Evolutionary conservation across 1,140 invertebrate species (phyloP), one percentile per base, ranked within the genome.

Genomic region (Trichonephila clavipes): DNA sequence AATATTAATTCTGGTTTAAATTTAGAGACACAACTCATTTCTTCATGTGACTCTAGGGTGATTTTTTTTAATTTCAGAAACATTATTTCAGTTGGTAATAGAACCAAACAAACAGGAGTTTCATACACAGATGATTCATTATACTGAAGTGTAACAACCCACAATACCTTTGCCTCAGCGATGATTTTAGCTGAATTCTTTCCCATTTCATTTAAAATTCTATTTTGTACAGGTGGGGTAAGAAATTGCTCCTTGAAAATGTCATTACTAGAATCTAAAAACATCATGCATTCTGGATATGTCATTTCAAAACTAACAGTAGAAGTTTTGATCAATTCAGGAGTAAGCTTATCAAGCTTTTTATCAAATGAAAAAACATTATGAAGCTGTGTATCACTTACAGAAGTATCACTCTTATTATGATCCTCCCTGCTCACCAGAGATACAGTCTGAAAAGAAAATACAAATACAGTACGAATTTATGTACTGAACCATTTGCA

Each of bases 41-140:
- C 89, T 61, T 19, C 28, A 14, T 51, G 28, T 8, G 10, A 62
- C 64, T 34, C 28, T 18, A 44, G 18, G n/a, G 62, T 59, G 58
- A 88, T 62, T n/a, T 58, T 88, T 51, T 82, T 88, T 59, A 93
- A 77, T 24, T 93, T 40, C n/a, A 88, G 19, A 87, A 93, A 88
- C 18, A 93, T 14, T 44, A 93, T 88, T 61, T 88, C 86, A 19
- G 34, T 24, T 7, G 77, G n/a, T 19, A 61, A 82, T 18, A 93
- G 19, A 14, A 93, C 0, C 4, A 88, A 28, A 82, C 92, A 93
- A 16, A 88, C 51, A 18, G 92, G 86, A 10, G 88, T 88, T 93
- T 93, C 92, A 81, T 24, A 62, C 16, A 77, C 21, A 51, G 28
- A 88, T 19, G 44, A 19, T 24, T 88, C 69, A 34, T 59, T 64